A percentile compares a stretch with the other conserved stretches of the same genome.
phyloP scores from a whole-genome alignment of 2,113 vertebrate species.

The Trematocara nigrifrons region DNA sequence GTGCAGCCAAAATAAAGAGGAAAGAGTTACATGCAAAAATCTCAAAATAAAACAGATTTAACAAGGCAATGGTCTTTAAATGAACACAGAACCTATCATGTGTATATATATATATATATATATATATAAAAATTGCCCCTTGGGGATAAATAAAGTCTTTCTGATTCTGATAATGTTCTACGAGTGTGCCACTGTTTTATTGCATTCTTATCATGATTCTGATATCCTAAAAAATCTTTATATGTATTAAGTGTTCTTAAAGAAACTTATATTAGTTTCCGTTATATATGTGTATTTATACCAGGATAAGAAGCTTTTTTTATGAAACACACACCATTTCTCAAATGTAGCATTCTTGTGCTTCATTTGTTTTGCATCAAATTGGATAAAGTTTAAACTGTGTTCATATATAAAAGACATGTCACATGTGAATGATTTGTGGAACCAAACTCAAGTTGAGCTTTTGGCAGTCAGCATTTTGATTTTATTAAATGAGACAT shows the following conservation, averaged over 20 bases:
- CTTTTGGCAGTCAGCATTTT: neutral
- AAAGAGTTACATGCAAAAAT: neutral
- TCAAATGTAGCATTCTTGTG: neutral
- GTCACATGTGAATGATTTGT: neutral
- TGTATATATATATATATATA: neutral
- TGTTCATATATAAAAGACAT: neutral
- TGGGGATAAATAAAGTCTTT: no score
- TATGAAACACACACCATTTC: neutral
- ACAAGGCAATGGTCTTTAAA: neutral
- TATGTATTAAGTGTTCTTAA: neutral
- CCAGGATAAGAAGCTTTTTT: neutral
- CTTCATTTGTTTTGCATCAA: neutral
- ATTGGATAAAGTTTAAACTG: neutral
- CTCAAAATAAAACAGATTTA: neutral
- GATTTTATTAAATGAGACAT: neutral
- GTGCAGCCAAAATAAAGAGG: neutral
- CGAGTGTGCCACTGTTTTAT: neutral
- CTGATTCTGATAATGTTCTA: neutral
- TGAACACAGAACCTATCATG: neutral
- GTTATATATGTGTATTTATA: neutral
- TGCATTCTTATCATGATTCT: neutral
- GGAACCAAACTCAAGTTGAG: neutral
- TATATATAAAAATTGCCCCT: no score
- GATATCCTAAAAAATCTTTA: neutral
- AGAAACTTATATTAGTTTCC: neutral